phyloP scores from a whole-genome alignment of 2,113 vertebrate genomes.

The Otis tarda region DNA sequence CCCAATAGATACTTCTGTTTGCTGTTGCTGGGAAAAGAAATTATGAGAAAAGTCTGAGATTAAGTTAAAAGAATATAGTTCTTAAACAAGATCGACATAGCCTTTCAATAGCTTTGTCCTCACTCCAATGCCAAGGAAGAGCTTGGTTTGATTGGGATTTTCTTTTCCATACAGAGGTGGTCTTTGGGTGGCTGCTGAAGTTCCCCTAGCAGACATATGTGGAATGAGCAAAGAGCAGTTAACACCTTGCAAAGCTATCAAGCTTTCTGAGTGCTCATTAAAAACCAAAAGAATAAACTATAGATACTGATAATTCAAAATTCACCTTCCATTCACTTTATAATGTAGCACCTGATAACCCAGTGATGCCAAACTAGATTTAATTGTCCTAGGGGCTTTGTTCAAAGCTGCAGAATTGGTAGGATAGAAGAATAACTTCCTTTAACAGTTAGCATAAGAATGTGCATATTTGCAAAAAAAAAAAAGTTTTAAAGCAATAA shows the following conservation, averaged over 20 bases:
- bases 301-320: conserved; percentile 16
- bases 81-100: background rate
- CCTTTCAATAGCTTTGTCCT: background rate
- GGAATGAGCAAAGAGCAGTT: background rate
- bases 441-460: background rate
- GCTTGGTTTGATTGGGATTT: background rate
- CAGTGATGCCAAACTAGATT: conserved; percentile 1
- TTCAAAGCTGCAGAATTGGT: conserved; percentile 16
- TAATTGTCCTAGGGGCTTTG: conserved; percentile 20
- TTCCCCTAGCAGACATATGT: background rate
- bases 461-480: background rate
- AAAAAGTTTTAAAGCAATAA: background rate
- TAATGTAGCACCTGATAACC: background rate
- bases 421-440: background rate
- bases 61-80: background rate
- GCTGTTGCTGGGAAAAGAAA: background rate
- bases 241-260: background rate
- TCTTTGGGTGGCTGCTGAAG: background rate
- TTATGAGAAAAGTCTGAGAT: background rate
- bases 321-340: conserved; percentile 9
- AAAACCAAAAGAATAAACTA: background rate
- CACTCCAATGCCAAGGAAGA: background rate
- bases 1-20: background rate
- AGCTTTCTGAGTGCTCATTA: background rate
- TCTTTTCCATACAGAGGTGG: background rate